Evolutionary conservation across 1,140 invertebrate species (phyloP), one percentile per base, ranked within the genome.

Genomic region (Anastatus disparis): DNA sequence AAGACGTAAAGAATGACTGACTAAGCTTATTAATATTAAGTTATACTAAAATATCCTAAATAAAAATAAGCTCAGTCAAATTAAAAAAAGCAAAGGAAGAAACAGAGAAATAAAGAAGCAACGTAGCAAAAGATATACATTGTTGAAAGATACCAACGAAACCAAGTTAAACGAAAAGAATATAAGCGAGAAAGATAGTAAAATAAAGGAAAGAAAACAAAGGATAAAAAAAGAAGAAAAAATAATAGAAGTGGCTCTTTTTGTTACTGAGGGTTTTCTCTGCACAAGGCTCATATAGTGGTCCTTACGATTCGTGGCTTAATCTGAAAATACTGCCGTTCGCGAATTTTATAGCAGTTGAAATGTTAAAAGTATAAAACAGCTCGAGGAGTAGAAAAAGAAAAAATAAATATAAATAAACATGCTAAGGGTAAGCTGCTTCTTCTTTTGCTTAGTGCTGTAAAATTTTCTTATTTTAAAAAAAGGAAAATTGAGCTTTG

Each of bases 181-280:
- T 46, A 15, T 17, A 38, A 6, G 35, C 17, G 29, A 58, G 42
- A 38, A 38, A 26, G 69, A 62, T 73, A 31, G 66, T 10, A 48
- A 70, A 38, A 55, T 6, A 64, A 29, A 42, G 26, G 20, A 63
- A 65, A 35, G 27, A 42, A 71, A 74, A 74, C 67, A 74, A 63
- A 35, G 56, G 15, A 15, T 7, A n/a, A 46, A 38, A 38, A 38
- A 12, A 38, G 35, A 38, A 12, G 35, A 12, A 38, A 12, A 38
- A 38, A 38, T 38, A 38, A 12, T 7, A 7, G 12, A 38, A 38
- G 35, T 38, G 35, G 15, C n/a, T 17, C 42, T 46, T 46, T 46
- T 46, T 46, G n/a, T 46, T 17, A 46, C 35, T 12, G 42, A n/a
- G n/a, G 42, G n/a, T 15, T 4, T 12, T 15, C n/a, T 3, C n/a